These are phyloP conservation scores for Eretmocerus hayati DNA, from an alignment of 2,888 invertebrate genomes.

Conservation along the genomic window DNA sequence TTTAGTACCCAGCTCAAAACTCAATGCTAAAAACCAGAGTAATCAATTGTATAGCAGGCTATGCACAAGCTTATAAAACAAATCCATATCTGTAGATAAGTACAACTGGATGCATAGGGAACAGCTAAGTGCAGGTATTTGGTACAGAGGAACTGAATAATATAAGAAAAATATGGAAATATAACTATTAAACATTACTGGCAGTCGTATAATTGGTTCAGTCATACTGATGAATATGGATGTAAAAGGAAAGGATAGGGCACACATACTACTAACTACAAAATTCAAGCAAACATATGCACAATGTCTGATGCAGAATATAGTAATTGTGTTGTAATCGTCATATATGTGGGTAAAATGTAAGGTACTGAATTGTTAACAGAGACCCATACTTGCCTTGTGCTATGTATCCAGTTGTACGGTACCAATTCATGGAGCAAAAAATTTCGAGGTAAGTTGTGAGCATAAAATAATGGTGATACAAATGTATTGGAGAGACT, in stretches of 20 bases:
- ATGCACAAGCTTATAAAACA: constrained; percentile 18
- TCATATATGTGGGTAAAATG: constrained; percentile 12
- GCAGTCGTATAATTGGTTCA: background rate
- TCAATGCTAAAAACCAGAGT: no score
- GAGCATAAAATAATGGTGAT: constrained; percentile 3
- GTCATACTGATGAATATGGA: constrained; percentile 1
- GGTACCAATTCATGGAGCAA: constrained; percentile 42
- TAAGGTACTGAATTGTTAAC: constrained; percentile 18
- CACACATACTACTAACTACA: constrained; percentile 27
- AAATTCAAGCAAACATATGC: constrained; percentile 21
- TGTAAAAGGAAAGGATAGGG: constrained; percentile 9
- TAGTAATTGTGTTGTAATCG: constrained; percentile 16
- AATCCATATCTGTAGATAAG: constrained; percentile 27
- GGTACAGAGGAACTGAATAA: constrained; percentile 27
- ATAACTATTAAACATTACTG: constrained; percentile 14
- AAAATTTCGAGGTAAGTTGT: constrained; percentile 28
- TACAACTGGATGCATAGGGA: constrained; percentile 43
- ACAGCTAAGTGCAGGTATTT: constrained; percentile 22
- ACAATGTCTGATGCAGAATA: constrained; percentile 19
- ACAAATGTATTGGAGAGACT: no score
- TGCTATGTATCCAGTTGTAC: constrained; percentile 45
- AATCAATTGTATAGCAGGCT: no score
- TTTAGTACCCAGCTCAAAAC: no score
- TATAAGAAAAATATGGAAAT: constrained; percentile 16
- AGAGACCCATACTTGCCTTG: constrained; percentile 44